These are phyloP conservation scores for Bombyx huttoni DNA, from an alignment of 2,888 invertebrate genomes.

Conservation along the genomic window DNA sequence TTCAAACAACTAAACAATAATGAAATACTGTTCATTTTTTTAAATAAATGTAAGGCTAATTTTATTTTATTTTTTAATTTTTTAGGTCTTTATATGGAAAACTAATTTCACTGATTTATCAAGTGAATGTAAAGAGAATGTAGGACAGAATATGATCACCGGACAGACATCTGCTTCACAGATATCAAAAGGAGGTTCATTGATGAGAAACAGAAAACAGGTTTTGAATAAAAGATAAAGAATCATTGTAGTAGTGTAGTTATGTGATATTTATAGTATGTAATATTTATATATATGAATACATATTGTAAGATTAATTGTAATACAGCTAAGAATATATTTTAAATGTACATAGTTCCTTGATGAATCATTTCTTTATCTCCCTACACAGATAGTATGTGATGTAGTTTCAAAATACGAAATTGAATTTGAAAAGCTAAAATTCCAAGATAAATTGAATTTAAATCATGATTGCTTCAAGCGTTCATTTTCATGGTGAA, in stretches of 20 bases:
- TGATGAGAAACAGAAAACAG: conserved; percentile 34
- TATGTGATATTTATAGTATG: conserved; percentile 3
- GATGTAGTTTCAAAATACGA: conserved; percentile 35
- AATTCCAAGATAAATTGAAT: conserved; percentile 45
- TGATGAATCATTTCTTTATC: conserved; percentile 14
- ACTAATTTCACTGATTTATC: conserved; percentile 59
- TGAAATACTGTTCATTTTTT: too few species aligned
- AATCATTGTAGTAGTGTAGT: conserved; percentile 1
- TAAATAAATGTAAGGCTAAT: too few species aligned
- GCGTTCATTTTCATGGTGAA: conserved; percentile 28
- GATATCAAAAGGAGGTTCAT: conserved; percentile 24
- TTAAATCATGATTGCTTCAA: conserved; percentile 17
- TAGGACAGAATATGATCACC: conserved; percentile 24
- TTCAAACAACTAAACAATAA: too few species aligned
- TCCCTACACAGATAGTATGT: conserved; percentile 38
- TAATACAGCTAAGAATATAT: conserved; percentile 10
- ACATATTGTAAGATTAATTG: not conserved
- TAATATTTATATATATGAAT: conserved; percentile 5
- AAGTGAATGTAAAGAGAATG: conserved; percentile 45
- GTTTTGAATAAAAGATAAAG: conserved; percentile 38
- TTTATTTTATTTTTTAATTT: conserved; percentile 9
- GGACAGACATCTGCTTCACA: conserved; percentile 24
- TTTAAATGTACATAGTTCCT: conserved; percentile 8
- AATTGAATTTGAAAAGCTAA: conserved; percentile 43
- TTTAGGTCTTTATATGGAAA: conserved; percentile 67